Percentiles rank a stretch among this genome's conserved stretches.
These are phyloP conservation scores for Oryzias dopingdopingensis DNA, from an alignment of 2,797 vertebrate genomes.

Conservation along the genomic window DNA sequence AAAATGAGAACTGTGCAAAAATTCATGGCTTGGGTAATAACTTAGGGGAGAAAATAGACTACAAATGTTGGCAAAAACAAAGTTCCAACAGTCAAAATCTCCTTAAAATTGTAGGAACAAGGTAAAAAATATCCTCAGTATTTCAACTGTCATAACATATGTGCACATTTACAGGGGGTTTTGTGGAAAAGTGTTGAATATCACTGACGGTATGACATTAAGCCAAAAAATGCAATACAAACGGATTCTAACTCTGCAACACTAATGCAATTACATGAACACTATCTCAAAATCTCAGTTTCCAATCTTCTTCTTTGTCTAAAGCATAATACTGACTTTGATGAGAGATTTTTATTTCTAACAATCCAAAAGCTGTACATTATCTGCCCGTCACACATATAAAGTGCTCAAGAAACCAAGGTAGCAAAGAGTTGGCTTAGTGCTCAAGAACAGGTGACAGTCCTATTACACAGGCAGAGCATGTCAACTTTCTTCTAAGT, in stretches of 20 bases:
- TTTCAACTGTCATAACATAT: no score
- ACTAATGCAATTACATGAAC: constrained; percentile 1
- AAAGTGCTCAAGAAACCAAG: not conserved
- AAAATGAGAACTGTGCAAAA: no score
- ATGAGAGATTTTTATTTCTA: constrained; percentile 8
- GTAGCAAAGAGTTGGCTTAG: constrained; percentile 7
- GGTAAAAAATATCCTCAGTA: no score
- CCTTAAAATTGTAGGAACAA: no score
- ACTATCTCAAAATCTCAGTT: constrained; percentile 13
- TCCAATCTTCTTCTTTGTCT: constrained; percentile 7
- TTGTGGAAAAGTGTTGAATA: not conserved
- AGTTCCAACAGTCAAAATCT: no score
- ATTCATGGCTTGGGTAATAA: no score
- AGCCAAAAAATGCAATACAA: constrained; percentile 10
- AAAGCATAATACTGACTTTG: constrained; percentile 12
- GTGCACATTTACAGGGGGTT: not conserved
- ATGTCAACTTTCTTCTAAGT: constrained; percentile 48
- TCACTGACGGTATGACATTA: not conserved
- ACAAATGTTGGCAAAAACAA: no score
- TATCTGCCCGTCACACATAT: constrained; percentile 8
- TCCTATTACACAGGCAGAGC: constrained; percentile 46
- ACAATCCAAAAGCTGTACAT: not conserved
- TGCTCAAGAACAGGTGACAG: constrained; percentile 37
- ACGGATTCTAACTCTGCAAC: constrained; percentile 2
- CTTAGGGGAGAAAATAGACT: no score